Conservation (phyloP, 2,888 invertebrate genomes). For the Ramazzottius varieornatus region DNA sequence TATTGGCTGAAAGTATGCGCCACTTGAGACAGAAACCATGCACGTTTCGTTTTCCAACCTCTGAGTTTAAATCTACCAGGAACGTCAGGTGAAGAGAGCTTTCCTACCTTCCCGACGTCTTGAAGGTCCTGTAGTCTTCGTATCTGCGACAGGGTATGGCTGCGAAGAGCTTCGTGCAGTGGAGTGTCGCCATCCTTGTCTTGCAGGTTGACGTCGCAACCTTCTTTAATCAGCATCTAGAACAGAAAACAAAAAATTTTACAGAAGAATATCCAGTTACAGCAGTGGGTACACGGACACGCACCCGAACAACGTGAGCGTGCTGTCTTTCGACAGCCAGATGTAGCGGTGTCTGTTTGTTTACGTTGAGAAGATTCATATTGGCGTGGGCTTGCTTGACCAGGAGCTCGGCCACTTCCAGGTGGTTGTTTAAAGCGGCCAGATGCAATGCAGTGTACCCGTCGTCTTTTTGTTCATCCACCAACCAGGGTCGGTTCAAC, state of each 20-base stretch:
- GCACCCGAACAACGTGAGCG: constrained; percentile 74
- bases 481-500: constrained; percentile 78
- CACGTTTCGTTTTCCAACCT: too few relatives aligned
- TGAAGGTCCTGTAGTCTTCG: constrained; percentile 80
- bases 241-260: not conserved
- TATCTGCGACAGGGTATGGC: constrained; percentile 81
- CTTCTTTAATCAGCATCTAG: constrained; percentile 60
- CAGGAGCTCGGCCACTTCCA: constrained; percentile 66
- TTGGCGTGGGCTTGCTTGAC: constrained; percentile 52
- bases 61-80: too few relatives aligned
- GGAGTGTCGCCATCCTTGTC: constrained; percentile 87
- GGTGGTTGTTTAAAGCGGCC: constrained; percentile 83
- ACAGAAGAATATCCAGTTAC: not conserved
- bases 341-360: constrained; percentile 61
- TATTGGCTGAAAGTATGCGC: too few relatives aligned
- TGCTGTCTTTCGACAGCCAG: constrained; percentile 86
- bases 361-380: constrained; percentile 82
- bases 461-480: constrained; percentile 93
- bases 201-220: constrained; percentile 72
- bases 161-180: constrained; percentile 61
- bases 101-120: constrained; percentile 26
- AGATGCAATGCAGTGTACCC: constrained; percentile 86
- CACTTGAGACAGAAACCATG: too few relatives aligned
- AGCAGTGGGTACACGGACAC: constrained; percentile 12
- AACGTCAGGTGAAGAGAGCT: too few relatives aligned